Percentiles rank a stretch among this genome's conserved stretches.
Evolutionary conservation across 1,140 invertebrate species (phyloP).

Genomic region (Lepeophtheirus salmonis): DNA sequence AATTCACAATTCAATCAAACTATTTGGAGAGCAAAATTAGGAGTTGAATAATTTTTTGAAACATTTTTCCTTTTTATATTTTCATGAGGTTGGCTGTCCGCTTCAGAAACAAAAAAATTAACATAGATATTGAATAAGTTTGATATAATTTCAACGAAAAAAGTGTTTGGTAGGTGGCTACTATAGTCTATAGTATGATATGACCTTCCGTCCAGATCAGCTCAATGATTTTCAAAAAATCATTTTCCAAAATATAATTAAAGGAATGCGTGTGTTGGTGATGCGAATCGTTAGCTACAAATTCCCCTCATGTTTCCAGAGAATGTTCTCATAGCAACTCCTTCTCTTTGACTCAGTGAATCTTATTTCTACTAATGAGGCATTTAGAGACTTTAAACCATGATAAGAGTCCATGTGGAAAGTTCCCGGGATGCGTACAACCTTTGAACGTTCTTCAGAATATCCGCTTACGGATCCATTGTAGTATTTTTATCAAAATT

Average conservation of each 20-base stretch:
- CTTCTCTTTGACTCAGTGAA: no score
- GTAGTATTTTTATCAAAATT: conserved; percentile 74
- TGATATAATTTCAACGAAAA: no score
- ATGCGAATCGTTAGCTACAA: conserved; percentile 74
- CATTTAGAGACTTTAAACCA: conserved; percentile 63
- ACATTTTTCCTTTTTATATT: no score
- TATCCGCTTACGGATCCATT: conserved; percentile 90
- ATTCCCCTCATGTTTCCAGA: conserved; percentile 74
- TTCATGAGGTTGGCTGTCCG: no score
- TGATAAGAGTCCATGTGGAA: conserved; percentile 63
- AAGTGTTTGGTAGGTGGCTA: no score
- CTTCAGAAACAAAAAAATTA: no score
- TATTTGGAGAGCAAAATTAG: no score
- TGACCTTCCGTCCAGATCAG: conserved; percentile 16
- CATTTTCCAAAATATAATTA: conserved; percentile 57
- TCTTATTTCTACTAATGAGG: no score
- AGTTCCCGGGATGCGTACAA: conserved; percentile 64
- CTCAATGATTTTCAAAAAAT: conserved; percentile 17
- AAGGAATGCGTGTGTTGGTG: conserved; percentile 79
- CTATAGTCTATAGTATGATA: no score
- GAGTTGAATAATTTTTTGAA: no score
- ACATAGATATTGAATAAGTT: no score
- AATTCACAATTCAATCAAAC: no score
- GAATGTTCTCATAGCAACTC: conserved; percentile 47
- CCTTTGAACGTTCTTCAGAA: conserved; percentile 75